Evolutionary conservation across 2,888 invertebrate genomes (phyloP).

Genomic region (Heteromurus nitidus): DNA sequence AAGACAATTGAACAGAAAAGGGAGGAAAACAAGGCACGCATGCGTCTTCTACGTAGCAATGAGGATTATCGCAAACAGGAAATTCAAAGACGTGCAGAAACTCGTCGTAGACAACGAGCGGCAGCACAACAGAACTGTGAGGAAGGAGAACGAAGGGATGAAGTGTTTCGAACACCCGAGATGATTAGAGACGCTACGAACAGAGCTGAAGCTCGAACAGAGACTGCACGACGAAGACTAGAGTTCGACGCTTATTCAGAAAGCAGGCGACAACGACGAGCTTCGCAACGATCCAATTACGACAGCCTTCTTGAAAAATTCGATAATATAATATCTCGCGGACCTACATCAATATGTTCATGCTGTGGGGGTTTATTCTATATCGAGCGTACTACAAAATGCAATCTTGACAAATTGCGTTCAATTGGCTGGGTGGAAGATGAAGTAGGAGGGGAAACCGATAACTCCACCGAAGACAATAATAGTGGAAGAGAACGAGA

Average conservation of each 20-base stretch:
- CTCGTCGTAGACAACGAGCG: too few species aligned
- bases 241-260: too few species aligned
- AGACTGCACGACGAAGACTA: neutral
- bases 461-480: too few species aligned
- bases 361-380: conserved; percentile 7
- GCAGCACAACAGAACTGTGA: too few species aligned
- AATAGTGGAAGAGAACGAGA: too few species aligned
- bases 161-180: neutral
- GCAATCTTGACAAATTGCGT: neutral
- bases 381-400: neutral
- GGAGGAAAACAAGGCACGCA: too few species aligned
- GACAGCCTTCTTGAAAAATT: neutral
- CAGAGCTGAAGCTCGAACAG: neutral
- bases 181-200: neutral
- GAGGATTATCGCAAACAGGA: too few species aligned
- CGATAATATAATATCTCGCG: neutral
- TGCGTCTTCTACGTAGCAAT: too few species aligned
- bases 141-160: too few species aligned
- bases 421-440: neutral
- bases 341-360: neutral
- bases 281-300: neutral
- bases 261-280: neutral
- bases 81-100: too few species aligned
- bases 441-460: neutral
- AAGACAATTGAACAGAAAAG: too few species aligned